phyloP scores from a whole-genome alignment of 1,140 invertebrate species.

The Laupala kohalensis region DNA sequence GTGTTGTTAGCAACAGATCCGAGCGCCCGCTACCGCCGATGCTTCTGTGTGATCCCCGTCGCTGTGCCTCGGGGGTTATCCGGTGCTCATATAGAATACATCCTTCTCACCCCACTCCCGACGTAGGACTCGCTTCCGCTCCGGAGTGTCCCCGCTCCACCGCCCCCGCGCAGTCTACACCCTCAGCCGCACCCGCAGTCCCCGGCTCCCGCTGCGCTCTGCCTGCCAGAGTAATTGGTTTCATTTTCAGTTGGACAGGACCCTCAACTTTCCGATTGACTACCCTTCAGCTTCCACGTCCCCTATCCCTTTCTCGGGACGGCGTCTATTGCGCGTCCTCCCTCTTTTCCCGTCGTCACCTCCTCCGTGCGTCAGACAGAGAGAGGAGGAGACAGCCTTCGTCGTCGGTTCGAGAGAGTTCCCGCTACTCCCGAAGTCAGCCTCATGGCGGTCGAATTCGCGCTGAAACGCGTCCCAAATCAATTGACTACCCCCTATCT shows the following conservation, averaged over 20 bases:
- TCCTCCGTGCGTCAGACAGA: not conserved
- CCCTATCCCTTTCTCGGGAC: not conserved
- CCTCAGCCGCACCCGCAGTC: not conserved
- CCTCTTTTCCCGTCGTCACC: not conserved
- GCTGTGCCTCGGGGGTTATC: not conserved
- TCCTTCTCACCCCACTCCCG: not conserved
- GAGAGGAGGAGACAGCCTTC: not conserved
- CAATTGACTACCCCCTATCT: not conserved
- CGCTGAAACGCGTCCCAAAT: not conserved
- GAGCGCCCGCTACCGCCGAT: too few relatives aligned
- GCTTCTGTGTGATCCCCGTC: not conserved
- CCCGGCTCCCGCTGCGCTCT: not conserved
- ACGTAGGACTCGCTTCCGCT: not conserved
- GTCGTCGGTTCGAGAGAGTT: too few relatives aligned
- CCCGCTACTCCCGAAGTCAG: not conserved
- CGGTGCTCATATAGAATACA: not conserved
- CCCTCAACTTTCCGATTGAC: not conserved
- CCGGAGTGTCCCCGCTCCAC: not conserved
- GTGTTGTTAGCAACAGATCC: not conserved
- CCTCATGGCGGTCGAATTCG: not conserved
- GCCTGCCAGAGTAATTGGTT: not conserved
- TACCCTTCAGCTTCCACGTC: not conserved
- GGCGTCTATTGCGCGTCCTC: too few relatives aligned
- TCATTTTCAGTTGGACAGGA: not conserved
- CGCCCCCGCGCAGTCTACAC: too few relatives aligned